These are phyloP conservation scores for Cephus nigrinus DNA, from an alignment of 2,888 invertebrate genomes.

Conservation along the genomic window DNA sequence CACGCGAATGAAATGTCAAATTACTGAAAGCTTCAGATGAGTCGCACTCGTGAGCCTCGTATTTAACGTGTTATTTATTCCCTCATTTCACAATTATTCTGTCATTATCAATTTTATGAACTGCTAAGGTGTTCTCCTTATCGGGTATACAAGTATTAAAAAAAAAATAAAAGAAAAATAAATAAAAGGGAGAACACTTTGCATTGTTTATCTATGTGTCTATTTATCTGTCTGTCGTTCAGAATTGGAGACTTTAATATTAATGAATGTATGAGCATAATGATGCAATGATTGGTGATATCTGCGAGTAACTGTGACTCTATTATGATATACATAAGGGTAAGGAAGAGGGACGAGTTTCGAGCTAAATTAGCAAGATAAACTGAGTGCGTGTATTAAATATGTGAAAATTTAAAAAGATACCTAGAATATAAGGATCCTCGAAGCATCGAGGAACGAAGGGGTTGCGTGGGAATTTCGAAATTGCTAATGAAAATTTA, in stretches of 20 bases:
- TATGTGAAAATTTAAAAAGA: constrained; percentile 23
- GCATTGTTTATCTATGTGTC: not conserved
- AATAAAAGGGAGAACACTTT: not conserved
- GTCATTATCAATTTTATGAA: not conserved
- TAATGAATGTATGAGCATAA: not conserved
- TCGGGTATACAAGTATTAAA: not conserved
- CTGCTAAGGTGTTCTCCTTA: not conserved
- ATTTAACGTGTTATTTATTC: not conserved
- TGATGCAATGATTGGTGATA: not conserved
- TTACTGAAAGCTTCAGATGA: not conserved
- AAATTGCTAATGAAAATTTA: not conserved
- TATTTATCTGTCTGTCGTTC: not conserved
- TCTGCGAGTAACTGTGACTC: not conserved
- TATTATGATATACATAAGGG: not conserved
- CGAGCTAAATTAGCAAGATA: not conserved
- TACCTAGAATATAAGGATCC: constrained; percentile 29
- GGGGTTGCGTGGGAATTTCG: constrained; percentile 20
- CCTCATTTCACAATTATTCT: not conserved
- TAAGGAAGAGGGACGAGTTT: not conserved
- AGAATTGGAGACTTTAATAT: not conserved
- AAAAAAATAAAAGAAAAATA: not conserved
- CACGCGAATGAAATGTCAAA: no score
- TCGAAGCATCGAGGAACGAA: constrained; percentile 24
- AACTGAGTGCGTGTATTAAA: constrained; percentile 19
- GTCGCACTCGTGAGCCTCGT: not conserved